phyloP scores from a whole-genome alignment of 2,888 invertebrate species.

The Cloeon dipterum region DNA sequence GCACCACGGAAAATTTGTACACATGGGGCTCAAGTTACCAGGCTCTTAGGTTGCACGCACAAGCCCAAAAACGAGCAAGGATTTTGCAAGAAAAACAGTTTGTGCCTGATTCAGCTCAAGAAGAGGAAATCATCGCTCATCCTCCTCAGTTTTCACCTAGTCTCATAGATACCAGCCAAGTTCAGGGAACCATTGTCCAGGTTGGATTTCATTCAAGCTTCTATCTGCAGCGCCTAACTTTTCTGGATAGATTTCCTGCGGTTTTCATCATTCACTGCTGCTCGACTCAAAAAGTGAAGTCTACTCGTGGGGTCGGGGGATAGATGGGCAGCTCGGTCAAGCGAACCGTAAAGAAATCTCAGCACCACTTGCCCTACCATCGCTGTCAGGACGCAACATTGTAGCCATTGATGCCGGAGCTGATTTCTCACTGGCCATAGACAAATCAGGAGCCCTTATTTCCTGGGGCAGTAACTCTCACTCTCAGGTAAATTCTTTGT shows the following conservation, averaged over 20 bases:
- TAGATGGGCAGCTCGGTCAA: slow-evolving; percentile 72
- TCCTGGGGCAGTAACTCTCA: slow-evolving; percentile 52
- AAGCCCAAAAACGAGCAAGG: slow-evolving; percentile 31
- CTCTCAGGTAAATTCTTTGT: slow-evolving; percentile 29
- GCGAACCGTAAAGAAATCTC: slow-evolving; percentile 27
- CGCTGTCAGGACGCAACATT: background rate
- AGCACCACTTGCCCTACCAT: slow-evolving; percentile 8
- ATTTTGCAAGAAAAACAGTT: slow-evolving; percentile 22
- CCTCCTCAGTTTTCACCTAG: too few species aligned
- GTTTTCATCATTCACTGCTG: slow-evolving; percentile 63
- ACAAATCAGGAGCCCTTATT: slow-evolving; percentile 33
- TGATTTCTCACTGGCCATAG: slow-evolving; percentile 50
- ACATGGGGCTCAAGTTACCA: slow-evolving; percentile 61
- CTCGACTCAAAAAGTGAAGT: slow-evolving; percentile 44
- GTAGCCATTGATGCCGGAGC: slow-evolving; percentile 40
- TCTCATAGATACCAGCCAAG: slow-evolving; percentile 32
- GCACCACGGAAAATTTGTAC: slow-evolving; percentile 36
- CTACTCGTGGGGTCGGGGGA: slow-evolving; percentile 71
- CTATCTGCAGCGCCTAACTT: slow-evolving; percentile 5
- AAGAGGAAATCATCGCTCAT: too few species aligned
- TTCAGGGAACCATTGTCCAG: slow-evolving; percentile 36
- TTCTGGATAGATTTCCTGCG: slow-evolving; percentile 22
- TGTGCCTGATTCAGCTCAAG: too few species aligned
- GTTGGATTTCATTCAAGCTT: too few species aligned
- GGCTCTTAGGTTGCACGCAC: slow-evolving; percentile 38